These are phyloP conservation scores for Drosophila navojoa DNA, from an alignment of 1,140 invertebrate species.

Conservation along the genomic window DNA sequence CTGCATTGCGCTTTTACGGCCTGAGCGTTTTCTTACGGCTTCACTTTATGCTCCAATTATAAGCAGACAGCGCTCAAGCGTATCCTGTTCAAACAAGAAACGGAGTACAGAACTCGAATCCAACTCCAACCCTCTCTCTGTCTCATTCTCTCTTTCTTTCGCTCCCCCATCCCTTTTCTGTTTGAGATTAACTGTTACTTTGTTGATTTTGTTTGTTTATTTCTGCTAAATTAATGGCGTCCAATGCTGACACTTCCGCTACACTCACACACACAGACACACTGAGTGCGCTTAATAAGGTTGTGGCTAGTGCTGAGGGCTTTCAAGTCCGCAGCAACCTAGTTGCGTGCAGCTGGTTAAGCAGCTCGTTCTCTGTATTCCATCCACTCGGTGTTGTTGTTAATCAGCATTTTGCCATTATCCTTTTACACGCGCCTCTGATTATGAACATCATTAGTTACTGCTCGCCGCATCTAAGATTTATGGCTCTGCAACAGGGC, in stretches of 20 bases:
- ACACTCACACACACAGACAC: constrained; percentile 33
- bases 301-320: constrained; percentile 50
- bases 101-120: constrained; percentile 49
- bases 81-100: constrained; percentile 71
- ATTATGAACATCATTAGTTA: constrained; percentile 82
- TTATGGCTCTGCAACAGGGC: constrained; percentile 64
- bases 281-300: constrained; percentile 64
- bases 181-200: constrained; percentile 64
- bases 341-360: background rate
- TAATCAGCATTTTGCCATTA: constrained; percentile 72
- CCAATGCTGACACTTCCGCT: constrained; percentile 74
- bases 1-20: constrained; percentile 54
- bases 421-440: constrained; percentile 76
- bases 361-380: constrained; percentile 6
- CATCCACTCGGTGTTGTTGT: constrained; percentile 30
- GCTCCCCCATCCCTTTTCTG: constrained; percentile 10
- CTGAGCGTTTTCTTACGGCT: constrained; percentile 71
- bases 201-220: constrained; percentile 78
- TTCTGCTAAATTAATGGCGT: constrained; percentile 81
- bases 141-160: background rate
- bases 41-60: constrained; percentile 81
- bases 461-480: constrained; percentile 67
- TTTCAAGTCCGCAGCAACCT: constrained; percentile 5
- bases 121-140: too few species aligned
- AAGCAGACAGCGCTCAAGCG: constrained; percentile 65